Evolutionary conservation across 1,140 invertebrate species (phyloP), one percentile per base, ranked within the genome.

Genomic region (Triops cancriformis): DNA sequence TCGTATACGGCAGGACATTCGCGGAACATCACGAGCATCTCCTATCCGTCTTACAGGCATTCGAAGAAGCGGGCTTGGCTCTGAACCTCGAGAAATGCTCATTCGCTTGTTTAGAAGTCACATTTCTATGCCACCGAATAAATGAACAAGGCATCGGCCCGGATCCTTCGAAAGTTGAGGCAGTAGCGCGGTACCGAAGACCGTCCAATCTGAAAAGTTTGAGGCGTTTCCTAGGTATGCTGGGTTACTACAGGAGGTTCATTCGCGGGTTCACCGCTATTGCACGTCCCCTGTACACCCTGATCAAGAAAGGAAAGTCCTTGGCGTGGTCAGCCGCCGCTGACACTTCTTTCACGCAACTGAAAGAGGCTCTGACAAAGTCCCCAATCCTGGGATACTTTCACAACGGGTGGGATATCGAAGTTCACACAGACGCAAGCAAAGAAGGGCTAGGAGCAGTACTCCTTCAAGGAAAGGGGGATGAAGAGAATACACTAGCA

Each of bases 401-500:
- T 41, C 27, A 31, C n/a, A 41, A 26, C 18, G 41, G 41, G 18
- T 37, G 28, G 18, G 73, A 74, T 73, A 84, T 83, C 5, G 23
- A 81, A 4, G 83, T 84, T 10, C 82, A 83, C 37, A 84, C 83
- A 76, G 83, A 84, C 80, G 83, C 83, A 6, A 79, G 76, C 73
- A 41, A 77, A 27, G 51, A 77, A 77, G 83, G 84, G 42, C 72
- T 86, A 26, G 85, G 84, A 74, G 83, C 84, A 37, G 73, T 85
- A 4, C 76, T 84, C 43, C 83, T 84, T 80, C 83, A 85, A 79
- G 10, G 82, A 14, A 81, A 84, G 82, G 72, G 72, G 1, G 73
- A 74, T 12, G 5, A 4, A 6, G 26, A 78, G 11, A 31, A 43
- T 9, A 10, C 73, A 7, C 18, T 78, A 3, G 72, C 77, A 7